Conservation (phyloP, 1,140 invertebrate species). For the Drosophila lacertosa region DNA sequence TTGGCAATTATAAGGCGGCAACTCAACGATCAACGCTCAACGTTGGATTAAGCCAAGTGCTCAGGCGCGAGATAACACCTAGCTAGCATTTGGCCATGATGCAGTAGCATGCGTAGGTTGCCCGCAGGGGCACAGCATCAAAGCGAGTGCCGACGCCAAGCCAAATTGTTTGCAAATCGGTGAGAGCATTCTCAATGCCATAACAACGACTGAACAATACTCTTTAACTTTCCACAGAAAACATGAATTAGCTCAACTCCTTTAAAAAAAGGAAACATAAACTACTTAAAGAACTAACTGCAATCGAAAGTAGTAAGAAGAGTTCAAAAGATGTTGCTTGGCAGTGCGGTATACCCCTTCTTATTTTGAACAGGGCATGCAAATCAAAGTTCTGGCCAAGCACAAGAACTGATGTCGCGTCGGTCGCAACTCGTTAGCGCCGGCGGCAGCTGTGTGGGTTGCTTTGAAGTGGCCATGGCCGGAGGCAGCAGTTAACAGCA, state of each 20-base stretch:
- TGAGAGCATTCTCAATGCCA: not conserved
- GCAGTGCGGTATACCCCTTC: not conserved
- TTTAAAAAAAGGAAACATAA: no score
- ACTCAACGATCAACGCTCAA: constrained; percentile 11
- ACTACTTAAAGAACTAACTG: no score
- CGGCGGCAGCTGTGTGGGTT: constrained; percentile 49
- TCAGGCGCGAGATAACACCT: not conserved
- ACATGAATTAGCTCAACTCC: no score
- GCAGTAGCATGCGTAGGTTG: constrained; percentile 19
- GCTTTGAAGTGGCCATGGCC: constrained; percentile 64
- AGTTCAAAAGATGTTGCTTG: no score
- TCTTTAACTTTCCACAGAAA: not conserved
- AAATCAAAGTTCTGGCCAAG: constrained; percentile 49
- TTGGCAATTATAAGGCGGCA: constrained; percentile 26
- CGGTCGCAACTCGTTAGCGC: constrained; percentile 36
- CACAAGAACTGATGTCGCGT: constrained; percentile 32
- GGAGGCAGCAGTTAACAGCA: constrained; percentile 11
- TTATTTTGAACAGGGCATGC: not conserved
- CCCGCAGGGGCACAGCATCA: constrained; percentile 21
- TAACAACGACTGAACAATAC: no score
- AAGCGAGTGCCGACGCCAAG: constrained; percentile 26
- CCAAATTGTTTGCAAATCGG: not conserved
- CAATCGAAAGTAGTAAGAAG: no score
- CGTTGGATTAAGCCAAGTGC: constrained; percentile 24
- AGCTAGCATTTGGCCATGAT: constrained; percentile 21